Evolutionary conservation across 2,888 invertebrate species (phyloP).

Genomic region (Drosophila paranaensis): DNA sequence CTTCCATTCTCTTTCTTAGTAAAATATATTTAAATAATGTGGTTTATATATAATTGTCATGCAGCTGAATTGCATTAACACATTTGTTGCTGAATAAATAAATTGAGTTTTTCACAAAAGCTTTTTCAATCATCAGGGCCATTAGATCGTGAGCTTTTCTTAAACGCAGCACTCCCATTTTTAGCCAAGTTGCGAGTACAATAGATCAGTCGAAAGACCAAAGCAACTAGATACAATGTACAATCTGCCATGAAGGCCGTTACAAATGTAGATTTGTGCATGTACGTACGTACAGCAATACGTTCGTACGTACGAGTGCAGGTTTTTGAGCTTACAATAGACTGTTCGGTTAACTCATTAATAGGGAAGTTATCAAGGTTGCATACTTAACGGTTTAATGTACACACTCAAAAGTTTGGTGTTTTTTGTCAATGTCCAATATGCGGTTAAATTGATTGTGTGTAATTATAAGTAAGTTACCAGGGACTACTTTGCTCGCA

Average conservation of each 20-base stretch:
- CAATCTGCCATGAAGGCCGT: constrained; percentile 53
- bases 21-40: background rate
- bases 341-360: constrained; percentile 37
- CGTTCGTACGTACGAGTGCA: constrained; percentile 25
- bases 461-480: constrained; percentile 23
- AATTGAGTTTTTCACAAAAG: constrained; percentile 24
- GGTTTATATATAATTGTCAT: background rate
- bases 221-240: constrained; percentile 37
- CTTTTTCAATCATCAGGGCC: constrained; percentile 55
- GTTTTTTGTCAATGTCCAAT: constrained; percentile 42
- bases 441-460: constrained; percentile 44
- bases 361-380: constrained; percentile 73
- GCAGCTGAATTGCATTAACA: background rate
- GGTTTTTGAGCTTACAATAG: constrained; percentile 46
- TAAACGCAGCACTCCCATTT: constrained; percentile 60
- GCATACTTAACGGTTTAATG: constrained; percentile 47
- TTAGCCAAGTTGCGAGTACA: constrained; percentile 37
- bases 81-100: background rate
- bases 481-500: constrained; percentile 32
- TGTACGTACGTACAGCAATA: background rate
- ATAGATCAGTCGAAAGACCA: constrained; percentile 49
- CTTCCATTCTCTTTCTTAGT: background rate
- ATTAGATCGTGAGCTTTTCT: constrained; percentile 48
- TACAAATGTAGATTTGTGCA: constrained; percentile 43
- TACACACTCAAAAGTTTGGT: constrained; percentile 12